phyloP scores from a whole-genome alignment of 2,888 invertebrate species.

The Tenthredo distinguenda region DNA sequence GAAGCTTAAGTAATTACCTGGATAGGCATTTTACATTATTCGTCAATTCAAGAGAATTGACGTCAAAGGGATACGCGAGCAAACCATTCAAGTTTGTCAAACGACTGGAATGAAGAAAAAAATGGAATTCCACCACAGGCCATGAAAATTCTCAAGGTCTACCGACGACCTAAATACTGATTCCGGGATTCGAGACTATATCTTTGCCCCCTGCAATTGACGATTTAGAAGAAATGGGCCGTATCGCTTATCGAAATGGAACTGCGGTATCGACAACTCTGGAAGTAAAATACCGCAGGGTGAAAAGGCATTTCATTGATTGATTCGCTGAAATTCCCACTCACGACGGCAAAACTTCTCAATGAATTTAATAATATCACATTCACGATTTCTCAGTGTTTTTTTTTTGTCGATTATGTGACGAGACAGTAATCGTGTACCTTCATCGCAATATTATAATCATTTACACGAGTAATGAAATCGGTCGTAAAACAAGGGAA shows the following conservation, averaged over 20 bases:
- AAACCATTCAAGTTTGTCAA: background rate
- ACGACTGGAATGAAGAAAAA: background rate
- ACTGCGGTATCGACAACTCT: background rate
- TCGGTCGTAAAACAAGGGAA: background rate
- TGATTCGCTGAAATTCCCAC: background rate
- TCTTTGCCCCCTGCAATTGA: background rate
- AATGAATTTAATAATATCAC: background rate
- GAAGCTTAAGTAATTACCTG: constrained; percentile 9
- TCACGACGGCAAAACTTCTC: background rate
- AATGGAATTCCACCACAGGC: background rate
- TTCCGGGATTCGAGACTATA: background rate
- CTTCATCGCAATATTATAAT: background rate
- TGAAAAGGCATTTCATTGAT: constrained; percentile 13
- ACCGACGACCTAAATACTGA: background rate
- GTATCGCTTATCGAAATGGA: background rate
- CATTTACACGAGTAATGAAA: background rate
- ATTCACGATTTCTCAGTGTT: background rate
- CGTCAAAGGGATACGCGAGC: background rate
- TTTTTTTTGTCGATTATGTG: background rate
- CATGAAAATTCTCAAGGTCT: background rate
- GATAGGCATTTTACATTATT: background rate
- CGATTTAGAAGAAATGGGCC: background rate
- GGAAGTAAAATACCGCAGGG: background rate
- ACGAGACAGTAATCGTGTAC: background rate
- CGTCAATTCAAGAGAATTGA: background rate